Evolutionary conservation across 2,113 vertebrate species (phyloP).

Genomic region (Peromyscus leucopus): DNA sequence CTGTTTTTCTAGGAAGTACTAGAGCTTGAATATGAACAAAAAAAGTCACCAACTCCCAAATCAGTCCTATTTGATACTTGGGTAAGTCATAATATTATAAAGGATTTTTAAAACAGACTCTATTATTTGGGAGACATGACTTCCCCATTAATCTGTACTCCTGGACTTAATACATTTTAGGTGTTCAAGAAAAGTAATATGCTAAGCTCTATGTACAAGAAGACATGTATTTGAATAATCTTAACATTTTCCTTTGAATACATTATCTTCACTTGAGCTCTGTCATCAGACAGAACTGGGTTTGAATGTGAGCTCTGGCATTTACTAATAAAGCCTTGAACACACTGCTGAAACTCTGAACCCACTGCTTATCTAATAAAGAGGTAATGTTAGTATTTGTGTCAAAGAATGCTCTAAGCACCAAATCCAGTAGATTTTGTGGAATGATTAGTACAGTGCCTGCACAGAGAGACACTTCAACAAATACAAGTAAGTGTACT

Average conservation of each 20-base stretch:
- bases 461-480: constrained; percentile 15
- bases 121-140: background rate
- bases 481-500: background rate
- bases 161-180: background rate
- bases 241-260: background rate
- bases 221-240: constrained; percentile 6
- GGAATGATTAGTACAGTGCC: background rate
- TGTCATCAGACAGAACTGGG: constrained; percentile 12
- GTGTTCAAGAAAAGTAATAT: background rate
- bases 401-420: background rate
- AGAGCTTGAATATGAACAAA: background rate
- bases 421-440: background rate
- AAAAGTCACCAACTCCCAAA: background rate
- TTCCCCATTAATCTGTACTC: background rate
- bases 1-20: background rate
- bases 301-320: constrained; percentile 6
- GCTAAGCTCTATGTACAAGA: background rate
- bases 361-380: background rate
- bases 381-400: background rate
- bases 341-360: background rate
- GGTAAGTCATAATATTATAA: background rate
- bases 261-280: constrained; percentile 4
- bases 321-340: constrained; percentile 23
- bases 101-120: background rate
- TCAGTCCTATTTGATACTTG: background rate